Conservation (phyloP, 2,888 invertebrate species). For the Diploptera punctata region DNA sequence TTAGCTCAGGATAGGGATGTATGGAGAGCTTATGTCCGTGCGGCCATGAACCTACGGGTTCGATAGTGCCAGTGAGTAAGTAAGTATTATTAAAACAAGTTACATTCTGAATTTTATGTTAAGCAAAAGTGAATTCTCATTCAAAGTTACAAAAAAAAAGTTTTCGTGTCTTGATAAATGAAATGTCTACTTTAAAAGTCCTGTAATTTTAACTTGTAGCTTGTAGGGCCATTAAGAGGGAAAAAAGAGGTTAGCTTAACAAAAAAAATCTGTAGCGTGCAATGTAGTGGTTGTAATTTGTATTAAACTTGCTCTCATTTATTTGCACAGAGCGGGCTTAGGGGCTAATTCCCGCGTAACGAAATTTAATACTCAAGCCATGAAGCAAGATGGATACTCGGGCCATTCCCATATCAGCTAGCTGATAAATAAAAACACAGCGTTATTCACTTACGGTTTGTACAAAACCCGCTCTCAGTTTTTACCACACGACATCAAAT, state of each 20-base stretch:
- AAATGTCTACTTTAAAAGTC: background rate
- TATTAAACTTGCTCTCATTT: background rate
- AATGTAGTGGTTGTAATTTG: background rate
- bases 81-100: no score
- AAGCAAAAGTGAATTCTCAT: no score
- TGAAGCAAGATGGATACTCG: background rate
- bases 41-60: no score
- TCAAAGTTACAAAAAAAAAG: background rate
- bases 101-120: no score
- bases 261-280: background rate
- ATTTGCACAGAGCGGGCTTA: background rate
- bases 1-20: no score
- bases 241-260: background rate
- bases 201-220: conserved; percentile 1
- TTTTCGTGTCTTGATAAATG: background rate
- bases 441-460: no score
- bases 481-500: no score
- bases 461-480: no score
- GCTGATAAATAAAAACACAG: no score
- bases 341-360: background rate
- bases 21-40: no score
- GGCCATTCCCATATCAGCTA: background rate
- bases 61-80: no score
- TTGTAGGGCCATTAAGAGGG: background rate
- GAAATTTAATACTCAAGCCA: background rate